Conservation (phyloP, 2,888 invertebrate genomes). For the Zygaena filipendulae region DNA sequence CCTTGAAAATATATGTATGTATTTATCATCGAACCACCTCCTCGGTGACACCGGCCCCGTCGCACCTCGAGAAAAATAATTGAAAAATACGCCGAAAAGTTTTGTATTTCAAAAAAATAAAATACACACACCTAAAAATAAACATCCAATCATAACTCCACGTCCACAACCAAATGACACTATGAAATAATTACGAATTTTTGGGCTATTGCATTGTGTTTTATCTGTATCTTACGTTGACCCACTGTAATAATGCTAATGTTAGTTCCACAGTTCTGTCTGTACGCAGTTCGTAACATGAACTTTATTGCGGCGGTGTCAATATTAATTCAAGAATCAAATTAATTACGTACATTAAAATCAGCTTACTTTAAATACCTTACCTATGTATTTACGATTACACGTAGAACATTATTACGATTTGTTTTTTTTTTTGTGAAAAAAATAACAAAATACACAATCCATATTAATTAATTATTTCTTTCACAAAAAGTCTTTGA, state of each 20-base stretch:
- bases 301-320: conserved; percentile 21
- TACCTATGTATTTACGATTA: conserved; percentile 63
- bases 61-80: conserved; percentile 47
- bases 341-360: conserved; percentile 63
- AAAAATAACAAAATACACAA: conserved; percentile 19
- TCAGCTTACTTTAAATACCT: conserved; percentile 65
- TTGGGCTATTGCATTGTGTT: conserved; percentile 68
- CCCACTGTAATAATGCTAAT: no score
- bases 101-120: conserved; percentile 48
- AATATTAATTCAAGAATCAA: conserved; percentile 64
- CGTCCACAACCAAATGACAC: conserved; percentile 36
- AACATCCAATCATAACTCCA: conserved; percentile 28
- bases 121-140: conserved; percentile 27
- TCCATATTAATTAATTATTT: no score
- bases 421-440: conserved; percentile 22
- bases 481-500: conserved; percentile 29
- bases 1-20: conserved; percentile 52
- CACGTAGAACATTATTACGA: conserved; percentile 35
- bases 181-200: conserved; percentile 47
- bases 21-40: no score
- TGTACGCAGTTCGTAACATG: no score
- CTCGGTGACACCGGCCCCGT: no score
- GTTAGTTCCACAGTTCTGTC: no score
- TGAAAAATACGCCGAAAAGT: conserved; percentile 48
- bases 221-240: no score